Base-by-base conservation (phyloP, 2,113 vertebrate genomes). In the Alligator mississippiensis region DNA sequence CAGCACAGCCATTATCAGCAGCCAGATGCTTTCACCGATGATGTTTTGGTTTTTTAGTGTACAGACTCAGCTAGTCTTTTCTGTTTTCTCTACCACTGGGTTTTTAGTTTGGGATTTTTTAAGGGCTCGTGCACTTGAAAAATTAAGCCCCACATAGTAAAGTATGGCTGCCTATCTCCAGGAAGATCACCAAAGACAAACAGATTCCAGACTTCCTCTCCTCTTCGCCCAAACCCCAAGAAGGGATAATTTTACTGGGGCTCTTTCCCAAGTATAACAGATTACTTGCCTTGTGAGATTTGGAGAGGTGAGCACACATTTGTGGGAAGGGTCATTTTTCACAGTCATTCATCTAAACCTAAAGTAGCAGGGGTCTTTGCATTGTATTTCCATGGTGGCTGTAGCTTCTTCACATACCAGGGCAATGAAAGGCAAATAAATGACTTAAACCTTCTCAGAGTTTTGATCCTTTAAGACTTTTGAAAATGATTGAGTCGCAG, bases 261-360 rank as follows among this genome's bases (percentile, higher is more conserved):
- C 3, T 80, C 19, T 75, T 84, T 22, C 16, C 34, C 72, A 34
- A 27, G 34, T 34, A 28, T 9, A n/a, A 9, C 61, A 11, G 11
- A 25, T 25, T 62, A 24, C 87, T 59, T 87, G 24, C 30, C 27
- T 78, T 34, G 60, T 62, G 61, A 24, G 24, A 8, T 62, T 62
- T 62, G 61, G 24, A 62, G 61, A 11, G 21, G 8, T 47, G 47
- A 47, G 47, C 47, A 47, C 47, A 47, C 47, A 47, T 55, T 34
- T 7, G 30, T 19, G 0, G 0, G 62, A 84, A 61, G 28, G 91
- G 17, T 1, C 0, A 0, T 77, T 57, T 5, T 81, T 24, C 22
- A 30, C 13, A 47, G 47, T 47, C 47, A 47, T 9, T 47, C 24
- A 70, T 7, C 24, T 47, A 16, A 81, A 60, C 27, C 61, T 1